Conservation (phyloP, 2,888 invertebrate genomes). For the Amphimallon solstitiale region DNA sequence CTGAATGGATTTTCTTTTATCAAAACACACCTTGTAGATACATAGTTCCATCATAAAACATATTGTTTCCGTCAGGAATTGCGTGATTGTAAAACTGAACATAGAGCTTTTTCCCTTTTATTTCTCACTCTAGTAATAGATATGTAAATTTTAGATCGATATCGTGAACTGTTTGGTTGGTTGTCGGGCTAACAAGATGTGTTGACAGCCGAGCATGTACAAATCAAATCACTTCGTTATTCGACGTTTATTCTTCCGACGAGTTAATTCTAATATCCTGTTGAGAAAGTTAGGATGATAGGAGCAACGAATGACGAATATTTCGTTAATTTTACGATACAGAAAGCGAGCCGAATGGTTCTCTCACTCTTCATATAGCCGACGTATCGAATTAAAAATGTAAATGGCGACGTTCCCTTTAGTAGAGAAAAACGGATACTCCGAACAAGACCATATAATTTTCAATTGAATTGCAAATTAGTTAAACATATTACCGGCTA, state of each 20-base stretch:
- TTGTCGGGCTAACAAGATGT: constrained; percentile 33
- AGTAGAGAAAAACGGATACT: constrained; percentile 33
- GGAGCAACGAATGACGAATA: constrained; percentile 24
- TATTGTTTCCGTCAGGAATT: background rate
- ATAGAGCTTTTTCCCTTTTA: constrained; percentile 9
- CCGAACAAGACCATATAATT: constrained; percentile 36
- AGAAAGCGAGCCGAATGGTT: background rate
- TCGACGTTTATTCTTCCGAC: constrained; percentile 22
- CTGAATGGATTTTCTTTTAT: too few relatives aligned
- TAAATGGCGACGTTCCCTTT: constrained; percentile 21
- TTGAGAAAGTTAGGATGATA: background rate
- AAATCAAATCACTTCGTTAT: constrained; percentile 24
- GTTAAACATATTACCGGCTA: constrained; percentile 37
- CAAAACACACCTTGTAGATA: too few relatives aligned
- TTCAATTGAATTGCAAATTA: constrained; percentile 41
- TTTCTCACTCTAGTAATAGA: constrained; percentile 31
- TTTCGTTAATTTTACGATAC: constrained; percentile 32
- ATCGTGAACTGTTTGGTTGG: constrained; percentile 26
- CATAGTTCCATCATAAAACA: too few relatives aligned
- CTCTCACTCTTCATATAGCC: background rate
- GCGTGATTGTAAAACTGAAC: constrained; percentile 23
- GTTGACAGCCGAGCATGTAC: constrained; percentile 24
- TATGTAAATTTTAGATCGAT: constrained; percentile 37
- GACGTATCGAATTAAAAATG: constrained; percentile 39
- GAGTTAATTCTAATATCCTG: constrained; percentile 15